phyloP scores from a whole-genome alignment of 2,888 invertebrate genomes.

The Mycalesis mineus region DNA sequence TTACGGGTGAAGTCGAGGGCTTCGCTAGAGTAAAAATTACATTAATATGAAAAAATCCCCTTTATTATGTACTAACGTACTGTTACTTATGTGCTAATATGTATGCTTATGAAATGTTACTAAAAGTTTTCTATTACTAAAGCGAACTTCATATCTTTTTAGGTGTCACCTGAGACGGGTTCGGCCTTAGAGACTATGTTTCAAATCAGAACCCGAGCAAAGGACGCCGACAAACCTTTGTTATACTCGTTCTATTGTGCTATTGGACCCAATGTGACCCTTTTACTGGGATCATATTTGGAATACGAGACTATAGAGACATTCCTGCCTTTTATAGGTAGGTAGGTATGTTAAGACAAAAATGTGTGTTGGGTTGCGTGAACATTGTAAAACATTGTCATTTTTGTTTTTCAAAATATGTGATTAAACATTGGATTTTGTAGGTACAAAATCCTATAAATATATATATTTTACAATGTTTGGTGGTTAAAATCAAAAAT shows the following conservation, averaged over 20 bases:
- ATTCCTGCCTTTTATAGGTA: constrained; percentile 50
- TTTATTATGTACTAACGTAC: too few species aligned
- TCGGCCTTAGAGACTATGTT: constrained; percentile 52
- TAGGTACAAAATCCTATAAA: too few species aligned
- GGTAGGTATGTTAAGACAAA: constrained; percentile 38
- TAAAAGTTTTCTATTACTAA: background rate
- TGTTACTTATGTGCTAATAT: too few species aligned
- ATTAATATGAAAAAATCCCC: too few species aligned
- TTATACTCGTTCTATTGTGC: constrained; percentile 47
- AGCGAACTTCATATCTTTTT: constrained; percentile 14
- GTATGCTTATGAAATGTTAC: background rate
- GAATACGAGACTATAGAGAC: constrained; percentile 48
- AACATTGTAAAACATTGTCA: background rate
- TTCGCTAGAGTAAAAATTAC: too few species aligned
- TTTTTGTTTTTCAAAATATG: background rate
- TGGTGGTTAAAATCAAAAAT: too few species aligned
- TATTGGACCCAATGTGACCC: constrained; percentile 35
- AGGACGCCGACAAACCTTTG: constrained; percentile 41
- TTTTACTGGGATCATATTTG: constrained; percentile 43
- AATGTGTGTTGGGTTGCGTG: background rate
- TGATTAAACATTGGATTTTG: background rate
- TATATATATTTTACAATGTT: too few species aligned
- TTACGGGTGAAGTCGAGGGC: too few species aligned
- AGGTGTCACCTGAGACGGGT: constrained; percentile 47
- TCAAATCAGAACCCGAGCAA: constrained; percentile 44